Evolutionary conservation across 2,888 invertebrate genomes (phyloP).

Genomic region (Parthenolecanium corni): DNA sequence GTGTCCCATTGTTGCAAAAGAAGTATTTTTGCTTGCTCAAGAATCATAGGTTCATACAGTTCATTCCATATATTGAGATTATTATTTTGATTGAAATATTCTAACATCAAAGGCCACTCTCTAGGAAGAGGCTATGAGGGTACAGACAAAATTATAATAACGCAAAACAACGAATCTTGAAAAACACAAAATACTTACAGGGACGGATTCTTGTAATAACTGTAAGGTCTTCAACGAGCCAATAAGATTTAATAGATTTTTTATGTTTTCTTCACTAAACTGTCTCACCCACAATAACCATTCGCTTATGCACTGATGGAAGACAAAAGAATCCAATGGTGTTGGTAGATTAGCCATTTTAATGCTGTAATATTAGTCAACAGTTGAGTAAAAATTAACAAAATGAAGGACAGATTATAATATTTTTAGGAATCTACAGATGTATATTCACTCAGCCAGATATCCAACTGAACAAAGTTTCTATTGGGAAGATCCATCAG

Average conservation of each 20-base stretch:
- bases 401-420: no score
- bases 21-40: constrained; percentile 15
- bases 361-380: not conserved
- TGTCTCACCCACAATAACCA: constrained; percentile 2
- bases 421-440: no score
- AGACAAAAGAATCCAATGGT: not conserved
- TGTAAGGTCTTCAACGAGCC: constrained; percentile 8
- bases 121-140: not conserved
- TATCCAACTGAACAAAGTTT: no score
- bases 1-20: constrained; percentile 1
- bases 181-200: not conserved
- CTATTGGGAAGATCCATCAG: no score
- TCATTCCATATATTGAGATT: constrained; percentile 16
- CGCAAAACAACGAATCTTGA: not conserved
- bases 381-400: not conserved
- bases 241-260: not conserved
- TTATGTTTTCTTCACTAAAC: not conserved
- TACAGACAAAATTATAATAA: not conserved
- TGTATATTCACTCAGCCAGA: no score
- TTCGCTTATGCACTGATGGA: not conserved
- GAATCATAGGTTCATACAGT: constrained; percentile 7
- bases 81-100: constrained; percentile 11
- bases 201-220: constrained; percentile 7
- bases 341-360: constrained; percentile 6
- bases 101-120: constrained; percentile 15